These are phyloP conservation scores for Ylistrum balloti DNA, from an alignment of 1,140 invertebrate species.

Conservation along the genomic window DNA sequence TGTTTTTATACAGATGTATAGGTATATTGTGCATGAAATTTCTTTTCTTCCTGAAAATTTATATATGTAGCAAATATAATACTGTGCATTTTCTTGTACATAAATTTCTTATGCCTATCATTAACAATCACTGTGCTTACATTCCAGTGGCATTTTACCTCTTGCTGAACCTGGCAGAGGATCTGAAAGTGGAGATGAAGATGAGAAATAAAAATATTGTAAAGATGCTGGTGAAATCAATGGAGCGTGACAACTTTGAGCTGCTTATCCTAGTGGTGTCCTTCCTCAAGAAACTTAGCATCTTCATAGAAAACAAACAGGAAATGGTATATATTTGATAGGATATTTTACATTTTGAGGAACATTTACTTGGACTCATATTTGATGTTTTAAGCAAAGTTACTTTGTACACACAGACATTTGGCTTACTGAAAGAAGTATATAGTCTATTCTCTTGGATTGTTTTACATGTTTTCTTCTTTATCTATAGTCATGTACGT, in stretches of 20 bases:
- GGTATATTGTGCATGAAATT: no score
- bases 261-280: constrained; percentile 95
- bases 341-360: no score
- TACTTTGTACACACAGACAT: no score
- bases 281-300: constrained; percentile 97
- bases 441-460: no score
- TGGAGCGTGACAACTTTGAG: constrained; percentile 93
- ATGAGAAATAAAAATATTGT: constrained; percentile 98
- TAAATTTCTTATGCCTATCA: background rate
- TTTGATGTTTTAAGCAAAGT: no score
- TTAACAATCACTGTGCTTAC: background rate
- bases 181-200: constrained; percentile 96
- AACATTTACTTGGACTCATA: background rate
- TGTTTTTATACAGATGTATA: no score
- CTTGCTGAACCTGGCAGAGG: constrained; percentile 96
- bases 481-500: no score
- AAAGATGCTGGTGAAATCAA: constrained; percentile 91
- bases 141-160: constrained; percentile 90
- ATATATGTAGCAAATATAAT: no score
- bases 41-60: no score
- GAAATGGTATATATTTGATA: constrained; percentile 88
- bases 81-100: no score
- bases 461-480: no score
- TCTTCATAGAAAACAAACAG: constrained; percentile 97
- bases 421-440: no score